Percentiles rank a stretch among this genome's conserved stretches.
phyloP scores from a whole-genome alignment of 2,113 vertebrate genomes.

The Bubo bubo region DNA sequence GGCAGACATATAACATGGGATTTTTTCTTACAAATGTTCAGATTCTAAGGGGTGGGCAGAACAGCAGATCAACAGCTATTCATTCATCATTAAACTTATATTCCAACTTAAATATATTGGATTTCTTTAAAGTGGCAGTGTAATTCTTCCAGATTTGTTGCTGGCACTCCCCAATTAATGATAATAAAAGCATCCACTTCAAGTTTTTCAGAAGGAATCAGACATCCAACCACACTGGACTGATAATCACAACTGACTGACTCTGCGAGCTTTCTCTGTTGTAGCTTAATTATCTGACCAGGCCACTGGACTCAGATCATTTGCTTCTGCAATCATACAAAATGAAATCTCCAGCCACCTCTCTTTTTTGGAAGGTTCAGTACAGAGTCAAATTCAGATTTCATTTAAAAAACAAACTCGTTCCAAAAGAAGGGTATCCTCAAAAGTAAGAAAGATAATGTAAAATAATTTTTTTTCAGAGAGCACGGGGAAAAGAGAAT shows the following conservation, averaged over 20 bases:
- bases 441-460: neutral
- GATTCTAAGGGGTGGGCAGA: neutral
- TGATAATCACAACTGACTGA: slow-evolving; percentile 45
- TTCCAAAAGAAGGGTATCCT: neutral
- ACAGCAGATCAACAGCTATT: neutral
- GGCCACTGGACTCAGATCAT: slow-evolving; percentile 47
- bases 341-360: slow-evolving; percentile 22
- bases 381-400: neutral
- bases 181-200: slow-evolving; percentile 23
- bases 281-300: slow-evolving; percentile 60
- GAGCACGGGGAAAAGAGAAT: rapidly evolving
- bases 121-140: neutral
- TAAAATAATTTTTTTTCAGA: neutral
- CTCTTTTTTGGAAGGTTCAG: neutral
- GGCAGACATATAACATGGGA: neutral
- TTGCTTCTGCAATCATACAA: slow-evolving; percentile 30
- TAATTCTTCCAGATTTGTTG: slow-evolving; percentile 7
- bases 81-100: neutral
- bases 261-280: neutral
- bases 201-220: slow-evolving; percentile 7
- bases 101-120: neutral
- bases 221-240: neutral
- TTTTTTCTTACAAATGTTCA: neutral
- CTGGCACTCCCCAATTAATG: neutral
- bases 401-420: neutral